phyloP scores from a whole-genome alignment of 2,797 vertebrate species.

The Rhinoraja longicauda region DNA sequence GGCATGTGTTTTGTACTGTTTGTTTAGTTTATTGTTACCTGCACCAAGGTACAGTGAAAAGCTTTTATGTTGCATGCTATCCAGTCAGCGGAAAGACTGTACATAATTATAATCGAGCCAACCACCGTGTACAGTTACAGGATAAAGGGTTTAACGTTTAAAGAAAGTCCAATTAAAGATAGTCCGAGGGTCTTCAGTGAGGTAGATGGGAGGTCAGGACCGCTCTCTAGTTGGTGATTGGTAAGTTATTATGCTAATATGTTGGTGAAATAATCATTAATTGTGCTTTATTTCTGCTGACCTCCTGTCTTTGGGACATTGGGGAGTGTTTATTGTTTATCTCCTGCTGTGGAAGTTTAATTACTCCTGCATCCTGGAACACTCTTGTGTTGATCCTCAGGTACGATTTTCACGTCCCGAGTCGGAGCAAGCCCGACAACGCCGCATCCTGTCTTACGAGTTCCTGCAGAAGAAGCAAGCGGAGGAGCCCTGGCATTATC shows the following conservation, averaged over 20 bases:
- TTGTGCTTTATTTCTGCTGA: not conserved
- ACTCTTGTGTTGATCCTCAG: constrained; percentile 47
- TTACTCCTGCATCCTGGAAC: not conserved
- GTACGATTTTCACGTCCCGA: constrained; percentile 92
- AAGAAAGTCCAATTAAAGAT: too few relatives aligned
- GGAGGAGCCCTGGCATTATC: constrained; percentile 88
- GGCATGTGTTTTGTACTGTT: too few relatives aligned
- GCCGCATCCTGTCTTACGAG: constrained; percentile 89
- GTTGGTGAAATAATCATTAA: not conserved
- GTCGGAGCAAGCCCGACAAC: constrained; percentile 87
- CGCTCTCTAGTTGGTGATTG: not conserved
- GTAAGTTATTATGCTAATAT: not conserved
- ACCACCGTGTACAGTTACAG: too few relatives aligned
- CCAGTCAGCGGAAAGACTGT: too few relatives aligned
- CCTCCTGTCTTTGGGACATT: too few relatives aligned
- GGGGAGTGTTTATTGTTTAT: not conserved
- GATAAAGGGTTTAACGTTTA: too few relatives aligned
- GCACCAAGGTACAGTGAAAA: too few relatives aligned
- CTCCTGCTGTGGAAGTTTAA: not conserved
- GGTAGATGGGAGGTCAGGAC: too few relatives aligned
- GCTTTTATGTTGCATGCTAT: too few relatives aligned
- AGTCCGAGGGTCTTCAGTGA: too few relatives aligned
- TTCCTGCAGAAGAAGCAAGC: constrained; percentile 96
- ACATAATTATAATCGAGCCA: too few relatives aligned
- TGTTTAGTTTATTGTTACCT: too few relatives aligned